phyloP scores from a whole-genome alignment of 2,797 vertebrate genomes.

The Odontamblyopus lacepedii region DNA sequence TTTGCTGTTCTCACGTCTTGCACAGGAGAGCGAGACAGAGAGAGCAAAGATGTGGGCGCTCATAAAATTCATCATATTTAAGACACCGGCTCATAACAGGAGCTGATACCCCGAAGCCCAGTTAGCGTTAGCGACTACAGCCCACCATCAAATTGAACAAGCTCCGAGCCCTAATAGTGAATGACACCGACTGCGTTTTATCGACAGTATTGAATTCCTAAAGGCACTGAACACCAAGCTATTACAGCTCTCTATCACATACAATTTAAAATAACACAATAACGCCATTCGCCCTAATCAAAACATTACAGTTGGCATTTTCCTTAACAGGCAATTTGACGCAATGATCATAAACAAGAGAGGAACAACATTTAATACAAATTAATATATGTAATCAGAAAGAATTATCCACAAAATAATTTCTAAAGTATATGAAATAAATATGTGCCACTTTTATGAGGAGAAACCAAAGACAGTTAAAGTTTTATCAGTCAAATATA shows the following conservation, averaged over 20 bases:
- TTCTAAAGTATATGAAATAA: neutral
- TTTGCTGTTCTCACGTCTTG: conserved; percentile 17
- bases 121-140: conserved; percentile 45
- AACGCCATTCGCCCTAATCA: conserved; percentile 48
- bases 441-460: neutral
- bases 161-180: conserved; percentile 51
- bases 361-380: conserved; percentile 1
- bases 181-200: conserved; percentile 60
- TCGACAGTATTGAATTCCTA: conserved; percentile 66
- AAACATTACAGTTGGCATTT: conserved; percentile 61
- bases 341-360: conserved; percentile 11
- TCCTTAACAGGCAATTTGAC: conserved; percentile 19
- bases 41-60: conserved; percentile 11
- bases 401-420: neutral
- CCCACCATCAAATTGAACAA: conserved; percentile 63
- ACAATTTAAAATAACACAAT: conserved; percentile 63
- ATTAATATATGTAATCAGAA: neutral
- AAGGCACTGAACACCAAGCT: conserved; percentile 54
- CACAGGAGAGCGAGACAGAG: neutral
- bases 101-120: conserved; percentile 53
- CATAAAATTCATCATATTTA: conserved; percentile 33
- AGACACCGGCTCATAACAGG: conserved; percentile 27
- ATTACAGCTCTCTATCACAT: conserved; percentile 61
- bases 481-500: conserved; percentile 64
- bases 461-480: conserved; percentile 52